These are phyloP conservation scores for Oncorhynchus clarkii DNA, from an alignment of 2,113 vertebrate species.

Conservation along the genomic window DNA sequence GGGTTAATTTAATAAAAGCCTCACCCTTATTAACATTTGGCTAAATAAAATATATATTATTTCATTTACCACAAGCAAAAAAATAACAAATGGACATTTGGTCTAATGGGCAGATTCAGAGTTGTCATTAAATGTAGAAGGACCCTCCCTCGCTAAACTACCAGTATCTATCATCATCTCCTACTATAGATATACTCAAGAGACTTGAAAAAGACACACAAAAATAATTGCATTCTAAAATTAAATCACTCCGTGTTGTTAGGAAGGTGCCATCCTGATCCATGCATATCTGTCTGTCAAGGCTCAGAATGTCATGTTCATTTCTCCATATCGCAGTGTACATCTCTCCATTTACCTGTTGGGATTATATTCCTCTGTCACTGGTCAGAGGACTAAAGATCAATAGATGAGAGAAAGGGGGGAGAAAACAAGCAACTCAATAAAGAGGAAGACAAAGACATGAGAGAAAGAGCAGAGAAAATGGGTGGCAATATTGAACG, in stretches of 20 bases:
- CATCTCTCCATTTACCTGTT: not conserved
- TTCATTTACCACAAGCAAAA: constrained; percentile 25
- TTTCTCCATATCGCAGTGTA: constrained; percentile 1
- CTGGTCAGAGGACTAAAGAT: not conserved
- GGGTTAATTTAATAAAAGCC: not conserved
- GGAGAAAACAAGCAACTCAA: not conserved
- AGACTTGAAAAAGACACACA: not conserved
- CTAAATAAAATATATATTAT: constrained; percentile 26
- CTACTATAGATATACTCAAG: not conserved
- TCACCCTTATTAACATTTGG: constrained; percentile 40
- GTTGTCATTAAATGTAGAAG: constrained; percentile 2
- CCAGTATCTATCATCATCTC: not conserved
- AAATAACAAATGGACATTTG: constrained; percentile 37
- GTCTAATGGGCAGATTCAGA: constrained; percentile 20
- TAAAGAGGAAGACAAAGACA: not conserved
- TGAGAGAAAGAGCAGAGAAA: constrained; percentile 16
- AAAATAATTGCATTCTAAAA: not conserved
- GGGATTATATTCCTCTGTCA: not conserved
- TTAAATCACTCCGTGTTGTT: constrained; percentile 21
- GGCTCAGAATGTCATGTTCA: not conserved
- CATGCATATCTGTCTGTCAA: not conserved
- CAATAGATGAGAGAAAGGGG: not conserved
- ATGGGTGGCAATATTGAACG: constrained; percentile 38
- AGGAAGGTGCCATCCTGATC: constrained; percentile 10
- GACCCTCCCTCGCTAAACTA: not conserved